Conservation (phyloP, 2,888 invertebrate genomes). For the Acronicta psi region DNA sequence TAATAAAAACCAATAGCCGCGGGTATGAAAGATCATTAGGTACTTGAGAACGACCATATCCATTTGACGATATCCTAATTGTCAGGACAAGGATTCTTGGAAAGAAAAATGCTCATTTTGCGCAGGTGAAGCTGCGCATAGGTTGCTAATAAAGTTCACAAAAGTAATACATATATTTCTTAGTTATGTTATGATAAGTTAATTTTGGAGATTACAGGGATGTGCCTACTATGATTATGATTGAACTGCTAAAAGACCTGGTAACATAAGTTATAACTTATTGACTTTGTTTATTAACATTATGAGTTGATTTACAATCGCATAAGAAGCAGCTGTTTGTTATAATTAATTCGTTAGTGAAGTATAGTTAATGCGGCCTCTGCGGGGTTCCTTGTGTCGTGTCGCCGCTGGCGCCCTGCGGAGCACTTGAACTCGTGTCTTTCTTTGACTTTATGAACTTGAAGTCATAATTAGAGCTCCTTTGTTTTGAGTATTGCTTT, state of each 20-base stretch:
- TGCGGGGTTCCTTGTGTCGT: constrained; percentile 62
- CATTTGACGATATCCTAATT: no score
- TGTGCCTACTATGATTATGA: no score
- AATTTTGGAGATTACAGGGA: no score
- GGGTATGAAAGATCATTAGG: no score
- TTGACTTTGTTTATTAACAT: constrained; percentile 2
- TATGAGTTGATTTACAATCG: constrained; percentile 21
- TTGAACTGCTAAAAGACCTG: neutral
- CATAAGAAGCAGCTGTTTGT: constrained; percentile 39
- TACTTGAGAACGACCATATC: no score
- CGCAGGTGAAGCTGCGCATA: no score
- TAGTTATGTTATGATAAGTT: no score
- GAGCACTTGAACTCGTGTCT: constrained; percentile 61
- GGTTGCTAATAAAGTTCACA: no score
- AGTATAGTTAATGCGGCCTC: constrained; percentile 65
- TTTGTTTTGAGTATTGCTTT: neutral
- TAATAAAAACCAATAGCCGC: no score
- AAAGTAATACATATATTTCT: no score
- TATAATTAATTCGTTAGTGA: constrained; percentile 75
- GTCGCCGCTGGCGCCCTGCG: constrained; percentile 67
- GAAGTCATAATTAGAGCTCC: constrained; percentile 37
- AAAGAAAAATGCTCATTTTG: no score
- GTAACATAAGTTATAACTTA: neutral
- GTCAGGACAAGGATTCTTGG: no score
- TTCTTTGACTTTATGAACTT: constrained; percentile 50